Evolutionary conservation across 2,797 vertebrate species (phyloP).

Genomic region (Pipistrellus pipistrellus): DNA sequence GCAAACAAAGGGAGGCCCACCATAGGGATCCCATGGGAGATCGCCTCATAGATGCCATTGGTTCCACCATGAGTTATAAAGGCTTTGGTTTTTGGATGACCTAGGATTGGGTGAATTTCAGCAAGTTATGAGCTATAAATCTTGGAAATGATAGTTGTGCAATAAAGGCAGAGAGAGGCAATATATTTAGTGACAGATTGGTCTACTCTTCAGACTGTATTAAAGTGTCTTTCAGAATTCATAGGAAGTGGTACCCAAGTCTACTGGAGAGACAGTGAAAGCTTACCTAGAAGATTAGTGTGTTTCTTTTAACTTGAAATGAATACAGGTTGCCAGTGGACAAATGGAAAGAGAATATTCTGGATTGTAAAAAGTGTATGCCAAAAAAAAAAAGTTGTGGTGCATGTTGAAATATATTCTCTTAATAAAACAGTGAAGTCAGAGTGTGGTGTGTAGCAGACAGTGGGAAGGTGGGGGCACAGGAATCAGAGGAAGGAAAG

Average conservation of each 20-base stretch:
- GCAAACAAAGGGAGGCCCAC: conserved; percentile 94
- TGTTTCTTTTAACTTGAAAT: background rate
- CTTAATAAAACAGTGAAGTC: background rate
- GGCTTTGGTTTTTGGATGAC: conserved; percentile 92
- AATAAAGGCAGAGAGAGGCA: background rate
- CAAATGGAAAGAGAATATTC: conserved; percentile 75
- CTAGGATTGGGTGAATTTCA: conserved; percentile 83
- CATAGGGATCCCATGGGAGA: conserved; percentile 93
- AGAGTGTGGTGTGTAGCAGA: background rate
- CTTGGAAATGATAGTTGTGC: background rate
- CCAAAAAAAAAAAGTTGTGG: background rate
- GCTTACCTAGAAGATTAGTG: background rate
- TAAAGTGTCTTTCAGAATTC: background rate
- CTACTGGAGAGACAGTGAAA: background rate
- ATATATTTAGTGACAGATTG: background rate
- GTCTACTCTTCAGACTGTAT: background rate
- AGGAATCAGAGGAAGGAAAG: background rate
- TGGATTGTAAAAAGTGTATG: background rate
- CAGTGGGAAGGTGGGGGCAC: rapidly evolving
- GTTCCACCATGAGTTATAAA: conserved; percentile 90
- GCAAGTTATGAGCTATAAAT: background rate
- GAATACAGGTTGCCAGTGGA: background rate
- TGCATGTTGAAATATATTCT: background rate
- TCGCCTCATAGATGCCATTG: conserved; percentile 94
- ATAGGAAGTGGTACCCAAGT: background rate